phyloP scores from a whole-genome alignment of 2,113 vertebrate species.

The Sisor rabdophorus region DNA sequence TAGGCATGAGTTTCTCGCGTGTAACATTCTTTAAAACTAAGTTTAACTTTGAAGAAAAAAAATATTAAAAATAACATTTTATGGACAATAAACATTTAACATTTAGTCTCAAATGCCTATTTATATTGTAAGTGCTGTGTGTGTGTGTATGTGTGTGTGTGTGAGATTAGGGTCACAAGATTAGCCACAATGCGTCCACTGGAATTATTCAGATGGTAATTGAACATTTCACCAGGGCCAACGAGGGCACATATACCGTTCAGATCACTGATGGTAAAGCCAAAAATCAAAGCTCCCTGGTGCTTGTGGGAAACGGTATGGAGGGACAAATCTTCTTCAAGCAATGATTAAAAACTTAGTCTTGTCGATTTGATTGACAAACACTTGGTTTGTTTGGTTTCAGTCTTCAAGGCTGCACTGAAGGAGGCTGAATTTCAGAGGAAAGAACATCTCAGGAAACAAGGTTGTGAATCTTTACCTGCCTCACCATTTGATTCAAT shows the following conservation, averaged over 20 bases:
- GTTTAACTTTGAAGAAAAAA: neutral
- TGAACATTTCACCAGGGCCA: slow-evolving; percentile 84
- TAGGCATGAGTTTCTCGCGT: neutral
- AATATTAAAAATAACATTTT: too few species aligned
- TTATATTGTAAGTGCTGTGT: neutral
- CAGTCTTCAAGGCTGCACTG: slow-evolving; percentile 82
- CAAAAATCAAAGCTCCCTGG: slow-evolving; percentile 87
- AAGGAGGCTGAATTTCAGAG: slow-evolving; percentile 88
- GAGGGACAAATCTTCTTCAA: slow-evolving; percentile 41
- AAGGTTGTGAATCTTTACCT: slow-evolving; percentile 74
- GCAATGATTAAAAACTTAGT: neutral
- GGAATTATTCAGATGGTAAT: slow-evolving; percentile 92
- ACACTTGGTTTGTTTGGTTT: slow-evolving; percentile 26
- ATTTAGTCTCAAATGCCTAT: neutral
- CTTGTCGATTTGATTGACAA: neutral
- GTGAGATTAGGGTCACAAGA: slow-evolving; percentile 76
- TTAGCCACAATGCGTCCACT: slow-evolving; percentile 80
- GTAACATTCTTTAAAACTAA: neutral
- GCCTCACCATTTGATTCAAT: too few species aligned
- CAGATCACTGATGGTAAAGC: slow-evolving; percentile 92
- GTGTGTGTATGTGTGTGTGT: neutral
- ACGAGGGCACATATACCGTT: slow-evolving; percentile 93
- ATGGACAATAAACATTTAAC: too few species aligned
- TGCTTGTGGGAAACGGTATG: slow-evolving; percentile 91
- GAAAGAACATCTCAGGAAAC: slow-evolving; percentile 90